Evolutionary conservation across 2,797 vertebrate species (phyloP).

Genomic region (Ceyx erithaca): DNA sequence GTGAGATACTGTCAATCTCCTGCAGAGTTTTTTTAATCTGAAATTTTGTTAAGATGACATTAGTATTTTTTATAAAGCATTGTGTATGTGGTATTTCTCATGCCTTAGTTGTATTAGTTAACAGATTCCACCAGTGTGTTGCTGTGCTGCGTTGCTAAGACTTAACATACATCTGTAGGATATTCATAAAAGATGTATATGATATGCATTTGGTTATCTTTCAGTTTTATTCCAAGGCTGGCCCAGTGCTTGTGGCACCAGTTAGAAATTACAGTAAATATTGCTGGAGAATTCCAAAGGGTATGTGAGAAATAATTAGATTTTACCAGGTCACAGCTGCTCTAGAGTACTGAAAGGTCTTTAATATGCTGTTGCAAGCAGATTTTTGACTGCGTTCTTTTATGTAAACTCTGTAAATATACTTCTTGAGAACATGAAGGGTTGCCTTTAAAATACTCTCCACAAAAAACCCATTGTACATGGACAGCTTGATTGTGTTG

Average conservation of each 20-base stretch:
- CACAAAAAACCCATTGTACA: neutral
- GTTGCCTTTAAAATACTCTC: conserved; percentile 50
- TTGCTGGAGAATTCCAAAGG: conserved; percentile 73
- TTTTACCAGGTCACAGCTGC: conserved; percentile 76
- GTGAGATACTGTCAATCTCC: neutral
- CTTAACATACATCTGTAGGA: conserved; percentile 43
- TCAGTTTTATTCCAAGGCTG: conserved; percentile 57
- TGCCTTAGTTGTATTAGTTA: conserved; percentile 35
- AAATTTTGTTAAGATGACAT: conserved; percentile 21
- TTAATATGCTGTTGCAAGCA: conserved; percentile 62
- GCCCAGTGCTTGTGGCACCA: conserved; percentile 65
- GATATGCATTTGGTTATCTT: conserved; percentile 65
- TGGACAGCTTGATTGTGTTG: neutral
- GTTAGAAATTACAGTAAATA: conserved; percentile 68
- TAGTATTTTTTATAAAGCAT: conserved; percentile 31
- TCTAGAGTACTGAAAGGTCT: conserved; percentile 67
- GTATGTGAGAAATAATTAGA: conserved; percentile 76
- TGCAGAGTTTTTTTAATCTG: neutral
- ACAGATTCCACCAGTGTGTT: conserved; percentile 49
- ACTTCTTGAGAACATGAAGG: conserved; percentile 20
- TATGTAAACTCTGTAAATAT: conserved; percentile 50
- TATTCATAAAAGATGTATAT: conserved; percentile 59
- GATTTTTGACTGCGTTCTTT: conserved; percentile 54
- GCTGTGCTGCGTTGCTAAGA: conserved; percentile 37
- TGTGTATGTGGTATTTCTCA: conserved; percentile 22